A percentile compares a stretch with the other conserved stretches of the same genome.
phyloP scores from a whole-genome alignment of 2,888 invertebrate species.

The Xanthia icteritia region DNA sequence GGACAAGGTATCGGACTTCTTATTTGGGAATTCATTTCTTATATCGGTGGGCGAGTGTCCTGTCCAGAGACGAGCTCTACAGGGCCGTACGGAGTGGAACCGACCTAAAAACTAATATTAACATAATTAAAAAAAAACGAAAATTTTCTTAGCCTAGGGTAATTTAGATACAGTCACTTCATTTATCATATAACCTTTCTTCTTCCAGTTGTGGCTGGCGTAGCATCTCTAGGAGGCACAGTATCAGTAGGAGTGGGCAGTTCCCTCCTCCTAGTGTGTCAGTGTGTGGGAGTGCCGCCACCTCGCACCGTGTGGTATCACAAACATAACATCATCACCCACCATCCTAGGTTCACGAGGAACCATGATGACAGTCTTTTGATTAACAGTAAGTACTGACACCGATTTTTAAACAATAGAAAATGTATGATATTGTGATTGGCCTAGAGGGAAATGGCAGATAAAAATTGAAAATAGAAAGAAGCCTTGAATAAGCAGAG shows the following conservation, averaged over 20 bases:
- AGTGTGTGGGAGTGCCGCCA: conserved; percentile 82
- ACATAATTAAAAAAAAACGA: too few species aligned
- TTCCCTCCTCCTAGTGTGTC: conserved; percentile 83
- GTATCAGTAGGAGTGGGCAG: conserved; percentile 86
- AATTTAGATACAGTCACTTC: too few species aligned
- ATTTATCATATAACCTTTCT: background rate
- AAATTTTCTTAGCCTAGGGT: too few species aligned
- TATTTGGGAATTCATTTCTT: too few species aligned
- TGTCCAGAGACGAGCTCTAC: too few species aligned
- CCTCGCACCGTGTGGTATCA: conserved; percentile 87
- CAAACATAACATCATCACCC: conserved; percentile 86
- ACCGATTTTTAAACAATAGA: conserved; percentile 55
- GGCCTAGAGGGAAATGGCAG: too few species aligned
- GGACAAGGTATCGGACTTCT: too few species aligned
- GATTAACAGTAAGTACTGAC: conserved; percentile 81
- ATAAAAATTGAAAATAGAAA: background rate
- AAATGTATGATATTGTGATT: background rate
- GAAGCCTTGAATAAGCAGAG: background rate
- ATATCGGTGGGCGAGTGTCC: too few species aligned
- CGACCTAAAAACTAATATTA: too few species aligned
- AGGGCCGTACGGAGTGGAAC: too few species aligned
- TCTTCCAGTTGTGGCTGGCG: conserved; percentile 90
- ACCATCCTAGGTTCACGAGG: conserved; percentile 85
- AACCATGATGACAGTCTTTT: conserved; percentile 85
- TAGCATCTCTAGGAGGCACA: conserved; percentile 91